Percentiles rank a stretch among this genome's conserved stretches.
Evolutionary conservation across 2,888 invertebrate genomes (phyloP).

Genomic region (Epiblema foenella): DNA sequence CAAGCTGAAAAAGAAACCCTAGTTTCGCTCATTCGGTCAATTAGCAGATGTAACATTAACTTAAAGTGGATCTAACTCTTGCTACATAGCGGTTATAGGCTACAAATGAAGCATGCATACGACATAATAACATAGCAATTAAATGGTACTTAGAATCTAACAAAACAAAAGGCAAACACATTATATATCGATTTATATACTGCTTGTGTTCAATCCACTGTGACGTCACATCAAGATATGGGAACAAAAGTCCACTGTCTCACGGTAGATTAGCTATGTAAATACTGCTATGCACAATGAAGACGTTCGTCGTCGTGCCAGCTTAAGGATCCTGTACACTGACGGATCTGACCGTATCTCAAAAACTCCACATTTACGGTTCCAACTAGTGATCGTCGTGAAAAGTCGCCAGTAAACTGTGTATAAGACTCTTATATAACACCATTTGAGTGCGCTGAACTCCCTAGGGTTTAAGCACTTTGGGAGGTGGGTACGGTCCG

Average conservation of each 20-base stretch:
- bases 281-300: slow-evolving; percentile 60
- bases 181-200: slow-evolving; percentile 12
- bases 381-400: neutral
- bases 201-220: slow-evolving; percentile 7
- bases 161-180: neutral
- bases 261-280: slow-evolving; percentile 54
- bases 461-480: neutral
- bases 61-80: no score
- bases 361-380: neutral
- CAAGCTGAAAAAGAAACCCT: no score
- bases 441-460: neutral
- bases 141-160: no score
- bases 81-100: no score
- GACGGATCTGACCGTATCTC: neutral
- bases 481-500: neutral
- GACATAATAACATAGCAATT: no score
- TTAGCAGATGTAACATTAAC: no score
- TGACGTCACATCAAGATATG: slow-evolving; percentile 35
- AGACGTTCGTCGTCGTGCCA: slow-evolving; percentile 49
- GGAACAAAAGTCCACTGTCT: slow-evolving; percentile 47
- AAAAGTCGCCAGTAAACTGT: neutral
- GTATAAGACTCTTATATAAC: neutral
- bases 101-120: no score
- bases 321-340: slow-evolving; percentile 22
- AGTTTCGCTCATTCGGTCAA: no score